Evolutionary conservation across 2,888 invertebrate species (phyloP), one percentile per base, ranked within the genome.

Genomic region (Noctua janthina): DNA sequence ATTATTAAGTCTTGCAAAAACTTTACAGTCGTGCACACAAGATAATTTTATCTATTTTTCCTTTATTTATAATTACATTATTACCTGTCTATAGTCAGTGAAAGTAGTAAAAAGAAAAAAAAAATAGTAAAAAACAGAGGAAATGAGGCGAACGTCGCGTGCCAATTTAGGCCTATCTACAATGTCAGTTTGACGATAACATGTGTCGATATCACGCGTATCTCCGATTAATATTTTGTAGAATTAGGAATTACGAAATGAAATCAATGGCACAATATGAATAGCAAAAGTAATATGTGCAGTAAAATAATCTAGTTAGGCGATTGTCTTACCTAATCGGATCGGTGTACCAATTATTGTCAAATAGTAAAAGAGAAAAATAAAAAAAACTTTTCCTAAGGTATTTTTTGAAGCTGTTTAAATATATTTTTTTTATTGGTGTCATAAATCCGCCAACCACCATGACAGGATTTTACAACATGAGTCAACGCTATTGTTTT

Each of bases 91-190:
- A 5, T 35, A 64, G 23, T 43, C 23, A 69, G 51, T 74, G 59
- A 69, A 79, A 69, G 71, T 74, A 11, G 17, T 1, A 43, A 77
- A 70, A 74, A 39, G 17, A 54, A 46, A 59, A 66, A 46, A 29
- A 81, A 83, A 79, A 70, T 77, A 72, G 56, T 83, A 75, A 85
- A 80, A 77, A 78, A 79, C 11, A 67, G 46, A 74, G 71, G n/a
- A 70, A 66, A 79, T 62, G 70, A 66, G 35, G n/a, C 13, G 64
- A 64, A 79, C 81, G 81, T 79, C 82, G 87, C 89, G 86, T 88
- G 79, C 80, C 46, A 86, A 74, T 88, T 88, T 89, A 89, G 89
- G 89, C 89, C 89, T 90, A 89, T 90, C 87, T 89, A 78, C 79
- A 81, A 87, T 89, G 88, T 83, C 89, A 87, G 81, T 82, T 39